Evolutionary conservation across 2,113 vertebrate species (phyloP).

Genomic region (Burhinus oedicnemus): DNA sequence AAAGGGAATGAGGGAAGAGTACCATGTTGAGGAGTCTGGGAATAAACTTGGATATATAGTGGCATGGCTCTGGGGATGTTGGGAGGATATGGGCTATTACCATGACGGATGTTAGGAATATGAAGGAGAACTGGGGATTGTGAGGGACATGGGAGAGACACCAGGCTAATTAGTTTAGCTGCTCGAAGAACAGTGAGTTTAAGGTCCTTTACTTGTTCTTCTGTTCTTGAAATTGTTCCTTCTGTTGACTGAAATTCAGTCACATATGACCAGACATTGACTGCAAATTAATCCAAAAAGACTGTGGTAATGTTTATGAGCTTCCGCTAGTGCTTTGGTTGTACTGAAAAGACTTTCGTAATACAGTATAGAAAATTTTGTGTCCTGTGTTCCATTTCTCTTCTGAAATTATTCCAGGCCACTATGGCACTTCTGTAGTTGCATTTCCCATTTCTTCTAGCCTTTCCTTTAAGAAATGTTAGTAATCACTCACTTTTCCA

Average conservation of each 20-base stretch:
- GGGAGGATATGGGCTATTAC: neutral
- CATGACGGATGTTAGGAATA: neutral
- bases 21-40: neutral
- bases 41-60: neutral
- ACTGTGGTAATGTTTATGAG: neutral
- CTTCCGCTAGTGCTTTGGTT: neutral
- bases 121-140: neutral
- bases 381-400: neutral
- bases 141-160: neutral
- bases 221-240: neutral
- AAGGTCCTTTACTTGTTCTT: neutral
- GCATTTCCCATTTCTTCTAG: neutral
- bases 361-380: neutral
- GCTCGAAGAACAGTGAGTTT: neutral
- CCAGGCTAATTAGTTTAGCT: neutral
- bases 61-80: neutral
- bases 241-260: neutral
- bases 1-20: neutral
- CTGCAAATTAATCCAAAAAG: neutral
- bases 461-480: neutral
- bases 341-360: neutral
- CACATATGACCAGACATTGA: neutral
- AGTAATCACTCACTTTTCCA: neutral
- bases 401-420: neutral
- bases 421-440: neutral